Evolutionary conservation across 2,797 vertebrate species (phyloP), one percentile per base, ranked within the genome.

Genomic region (Melanotaenia nigrans): DNA sequence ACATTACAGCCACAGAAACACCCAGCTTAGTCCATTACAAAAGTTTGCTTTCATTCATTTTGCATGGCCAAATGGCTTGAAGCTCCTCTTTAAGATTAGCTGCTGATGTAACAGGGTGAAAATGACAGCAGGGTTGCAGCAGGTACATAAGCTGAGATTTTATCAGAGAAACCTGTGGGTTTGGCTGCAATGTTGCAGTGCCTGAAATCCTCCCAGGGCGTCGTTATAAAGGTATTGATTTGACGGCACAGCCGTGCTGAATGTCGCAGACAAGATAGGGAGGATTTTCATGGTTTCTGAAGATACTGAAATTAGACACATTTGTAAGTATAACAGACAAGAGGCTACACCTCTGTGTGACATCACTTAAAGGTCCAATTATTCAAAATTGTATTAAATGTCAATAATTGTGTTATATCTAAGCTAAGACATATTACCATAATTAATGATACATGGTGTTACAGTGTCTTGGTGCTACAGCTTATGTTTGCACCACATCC

Each of bases 151-250:
- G 59, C 82, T 79, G 60, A 80, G 83, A 78, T 88, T 71, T 71
- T 71, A 84, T 85, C 77, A 33, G 73, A 74, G 55, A 84, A 77
- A 80, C 69, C 61, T 49, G 72, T 73, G 81, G 69, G 72, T 80
- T 84, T 71, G 67, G 65, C 66, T 81, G 68, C 68, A 73, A 68
- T 61, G 64, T 77, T 61, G 78, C 75, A 64, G 74, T 18, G 16
- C 54, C 61, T 78, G 65, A 61, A 83, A 87, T 76, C 73, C 83
- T 87, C 87, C 69, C 77, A 77, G 85, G 82, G 83, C 61, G 25
- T 88, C 82, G 75, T 87, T 90, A 88, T 83, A 77, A 79, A 78
- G 65, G 69, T 87, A 90, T 87, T 76, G 89, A 92, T 90, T 86
- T 62, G 80, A 74, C 4, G 24, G 68, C 59, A 38, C 18, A 49